These are phyloP conservation scores for Arge pagana DNA, from an alignment of 2,888 invertebrate genomes.

Conservation along the genomic window DNA sequence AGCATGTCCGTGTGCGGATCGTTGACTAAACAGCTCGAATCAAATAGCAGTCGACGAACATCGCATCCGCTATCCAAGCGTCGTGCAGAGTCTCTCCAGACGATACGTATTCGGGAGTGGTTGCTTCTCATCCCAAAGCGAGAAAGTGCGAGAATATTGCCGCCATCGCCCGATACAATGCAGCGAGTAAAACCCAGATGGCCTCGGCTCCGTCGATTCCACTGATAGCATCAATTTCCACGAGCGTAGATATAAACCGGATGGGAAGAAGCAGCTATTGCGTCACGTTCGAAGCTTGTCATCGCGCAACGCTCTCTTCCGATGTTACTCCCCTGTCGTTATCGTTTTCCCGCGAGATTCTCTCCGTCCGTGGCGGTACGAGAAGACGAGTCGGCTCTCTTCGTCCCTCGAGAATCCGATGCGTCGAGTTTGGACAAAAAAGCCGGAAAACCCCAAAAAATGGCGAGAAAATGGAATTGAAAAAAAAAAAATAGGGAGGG, in stretches of 20 bases:
- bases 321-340: no score
- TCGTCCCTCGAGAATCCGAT: no score
- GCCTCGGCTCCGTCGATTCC: neutral
- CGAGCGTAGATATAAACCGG: slow-evolving; percentile 4
- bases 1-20: neutral
- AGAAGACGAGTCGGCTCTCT: no score
- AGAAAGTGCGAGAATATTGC: slow-evolving; percentile 14
- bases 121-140: slow-evolving; percentile 31
- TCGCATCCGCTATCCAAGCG: no score
- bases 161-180: slow-evolving; percentile 20
- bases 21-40: slow-evolving; percentile 19
- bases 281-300: no score
- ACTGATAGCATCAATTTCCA: slow-evolving; percentile 9
- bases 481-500: neutral
- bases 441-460: neutral
- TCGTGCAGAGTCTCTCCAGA: no score
- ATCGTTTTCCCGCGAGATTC: no score
- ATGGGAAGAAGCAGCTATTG: slow-evolving; percentile 6
- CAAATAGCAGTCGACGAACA: slow-evolving; percentile 26
- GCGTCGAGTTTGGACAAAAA: neutral
- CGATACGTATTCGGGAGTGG: slow-evolving; percentile 35
- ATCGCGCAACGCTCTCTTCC: no score
- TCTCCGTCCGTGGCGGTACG: no score
- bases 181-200: slow-evolving; percentile 1
- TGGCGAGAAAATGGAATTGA: neutral